Conservation (phyloP, 2,113 vertebrate genomes). For the Nyctereutes procyonoides region DNA sequence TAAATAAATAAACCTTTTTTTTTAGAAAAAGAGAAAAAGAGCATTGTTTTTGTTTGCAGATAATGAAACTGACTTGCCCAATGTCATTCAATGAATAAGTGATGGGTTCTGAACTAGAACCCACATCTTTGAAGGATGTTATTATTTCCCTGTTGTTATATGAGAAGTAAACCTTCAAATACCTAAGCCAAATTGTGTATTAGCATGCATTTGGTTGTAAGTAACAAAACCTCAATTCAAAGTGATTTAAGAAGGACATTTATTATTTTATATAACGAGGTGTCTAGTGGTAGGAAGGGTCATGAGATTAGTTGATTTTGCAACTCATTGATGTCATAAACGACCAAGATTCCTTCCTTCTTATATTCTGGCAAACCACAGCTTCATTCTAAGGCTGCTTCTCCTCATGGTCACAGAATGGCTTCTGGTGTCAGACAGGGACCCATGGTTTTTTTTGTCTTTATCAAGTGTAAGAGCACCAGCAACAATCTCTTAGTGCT, state of each 20-base stretch:
- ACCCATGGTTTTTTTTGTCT: background rate
- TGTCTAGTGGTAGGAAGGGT: background rate
- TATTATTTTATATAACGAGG: conserved; percentile 25
- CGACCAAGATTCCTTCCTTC: background rate
- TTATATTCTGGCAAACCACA: background rate
- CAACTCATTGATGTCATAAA: conserved; percentile 15
- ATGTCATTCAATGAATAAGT: conserved; percentile 26
- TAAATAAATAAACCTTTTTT: background rate
- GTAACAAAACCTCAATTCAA: background rate
- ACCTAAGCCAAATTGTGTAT: background rate
- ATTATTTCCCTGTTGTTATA: conserved; percentile 7
- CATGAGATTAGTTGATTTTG: conserved; percentile 21
- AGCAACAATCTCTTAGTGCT: background rate
- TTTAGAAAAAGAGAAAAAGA: background rate
- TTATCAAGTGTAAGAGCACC: background rate
- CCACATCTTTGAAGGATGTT: background rate
- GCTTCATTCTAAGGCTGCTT: conserved; percentile 47
- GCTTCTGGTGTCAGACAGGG: background rate
- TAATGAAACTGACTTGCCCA: conserved; percentile 25
- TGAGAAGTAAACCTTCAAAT: conserved; percentile 26
- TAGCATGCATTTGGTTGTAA: background rate
- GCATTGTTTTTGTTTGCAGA: background rate
- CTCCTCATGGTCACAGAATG: background rate
- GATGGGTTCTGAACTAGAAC: conserved; percentile 18
- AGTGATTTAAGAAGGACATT: conserved; percentile 26